Evolutionary conservation across 2,797 vertebrate species (phyloP).

Genomic region (Mus caroli): DNA sequence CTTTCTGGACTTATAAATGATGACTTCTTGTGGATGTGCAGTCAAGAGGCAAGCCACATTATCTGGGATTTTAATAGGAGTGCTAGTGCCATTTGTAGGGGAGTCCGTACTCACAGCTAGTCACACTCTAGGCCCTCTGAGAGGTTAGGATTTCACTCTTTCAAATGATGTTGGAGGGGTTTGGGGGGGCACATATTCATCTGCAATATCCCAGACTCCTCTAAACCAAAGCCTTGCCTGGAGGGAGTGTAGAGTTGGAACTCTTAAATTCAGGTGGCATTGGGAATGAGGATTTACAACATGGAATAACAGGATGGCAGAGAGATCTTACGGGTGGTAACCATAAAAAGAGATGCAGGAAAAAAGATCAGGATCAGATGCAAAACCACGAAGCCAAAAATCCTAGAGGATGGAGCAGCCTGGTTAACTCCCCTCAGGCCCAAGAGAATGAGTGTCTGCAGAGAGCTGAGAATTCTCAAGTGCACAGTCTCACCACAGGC

Average conservation of each 20-base stretch:
- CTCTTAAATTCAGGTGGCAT: background rate
- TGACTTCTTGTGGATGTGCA: background rate
- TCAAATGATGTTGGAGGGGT: too few relatives aligned
- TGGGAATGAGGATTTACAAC: background rate
- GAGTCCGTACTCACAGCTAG: background rate
- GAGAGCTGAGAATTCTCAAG: background rate
- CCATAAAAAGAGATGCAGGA: background rate
- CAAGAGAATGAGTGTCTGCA: background rate
- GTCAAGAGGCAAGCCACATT: background rate
- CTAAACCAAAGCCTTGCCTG: background rate
- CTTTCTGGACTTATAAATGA: background rate
- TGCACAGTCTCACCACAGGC: background rate
- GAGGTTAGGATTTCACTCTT: background rate
- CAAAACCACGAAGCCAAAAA: background rate
- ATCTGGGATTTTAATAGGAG: background rate
- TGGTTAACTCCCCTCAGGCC: rapidly evolving
- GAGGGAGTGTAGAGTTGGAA: background rate
- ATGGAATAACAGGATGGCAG: background rate
- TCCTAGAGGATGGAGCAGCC: background rate
- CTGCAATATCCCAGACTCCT: rapidly evolving
- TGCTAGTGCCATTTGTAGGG: background rate
- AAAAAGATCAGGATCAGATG: background rate
- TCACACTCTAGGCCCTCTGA: background rate
- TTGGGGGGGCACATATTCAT: background rate
- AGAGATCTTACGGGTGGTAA: background rate